Conservation (phyloP, 1,140 invertebrate genomes). For the Apolygus lucorum region DNA sequence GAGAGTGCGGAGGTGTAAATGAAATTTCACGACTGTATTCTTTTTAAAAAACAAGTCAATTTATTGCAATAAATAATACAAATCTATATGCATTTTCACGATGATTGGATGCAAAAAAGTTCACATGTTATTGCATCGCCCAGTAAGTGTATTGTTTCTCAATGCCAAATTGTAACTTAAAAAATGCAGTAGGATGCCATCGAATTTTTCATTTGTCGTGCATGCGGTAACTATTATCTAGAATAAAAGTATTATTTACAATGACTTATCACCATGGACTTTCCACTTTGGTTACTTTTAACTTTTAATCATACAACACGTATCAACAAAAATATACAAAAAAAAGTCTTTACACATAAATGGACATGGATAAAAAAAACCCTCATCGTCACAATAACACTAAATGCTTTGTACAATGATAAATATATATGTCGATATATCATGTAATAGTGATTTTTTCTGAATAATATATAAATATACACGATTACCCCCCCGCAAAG, state of each 20-base stretch:
- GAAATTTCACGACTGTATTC: too few species aligned
- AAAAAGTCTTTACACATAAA: constrained; percentile 21
- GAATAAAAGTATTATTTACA: constrained; percentile 6
- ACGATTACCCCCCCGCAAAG: not conserved
- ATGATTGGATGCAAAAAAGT: constrained; percentile 4
- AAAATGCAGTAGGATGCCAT: too few species aligned
- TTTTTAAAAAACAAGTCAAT: constrained; percentile 18
- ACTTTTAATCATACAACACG: constrained; percentile 16
- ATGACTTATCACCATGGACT: constrained; percentile 19
- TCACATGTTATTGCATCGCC: constrained; percentile 16
- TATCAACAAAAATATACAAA: constrained; percentile 24
- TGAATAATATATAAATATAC: constrained; percentile 13
- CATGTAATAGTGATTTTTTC: not conserved
- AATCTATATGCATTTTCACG: constrained; percentile 7
- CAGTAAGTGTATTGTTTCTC: too few species aligned
- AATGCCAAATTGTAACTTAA: too few species aligned
- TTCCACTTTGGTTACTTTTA: constrained; percentile 18
- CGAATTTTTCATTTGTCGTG: not conserved
- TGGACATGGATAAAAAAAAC: constrained; percentile 21
- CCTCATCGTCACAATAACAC: constrained; percentile 17
- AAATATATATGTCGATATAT: constrained; percentile 8
- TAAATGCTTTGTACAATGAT: constrained; percentile 17
- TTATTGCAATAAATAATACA: constrained; percentile 23
- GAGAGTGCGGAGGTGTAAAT: not conserved
- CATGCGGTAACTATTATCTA: constrained; percentile 21